Evolutionary conservation across 1,140 invertebrate species (phyloP), one percentile per base, ranked within the genome.

Genomic region (Notospermus geniculatus): DNA sequence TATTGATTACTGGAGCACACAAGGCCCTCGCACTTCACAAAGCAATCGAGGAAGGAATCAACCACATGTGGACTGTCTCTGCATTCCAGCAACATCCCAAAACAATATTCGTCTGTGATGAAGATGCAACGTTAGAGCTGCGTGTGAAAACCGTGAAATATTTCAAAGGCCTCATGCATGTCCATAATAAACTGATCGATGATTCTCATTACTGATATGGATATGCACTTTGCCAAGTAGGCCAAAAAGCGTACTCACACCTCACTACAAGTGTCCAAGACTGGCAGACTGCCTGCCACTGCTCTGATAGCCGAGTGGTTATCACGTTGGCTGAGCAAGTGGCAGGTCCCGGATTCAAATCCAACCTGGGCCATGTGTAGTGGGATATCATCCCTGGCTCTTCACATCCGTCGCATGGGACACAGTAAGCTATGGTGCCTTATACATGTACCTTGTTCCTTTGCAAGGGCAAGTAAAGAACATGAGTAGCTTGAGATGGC

Each of bases 61-160:
- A 94, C 84, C 97, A 99, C 83, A 99, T 99, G 97, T 99, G 97
- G 95, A 99, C 97, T 0, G 95, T 98, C 25, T 97, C 94, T 23
- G 95, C 95, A 29, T 98, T 99, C 83, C 97, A 99, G 82, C 92
- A 76, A 53, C 80, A 82, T 66, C 69, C 73, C 1, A 41, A 57
- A 0, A 70, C 77, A 4, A 85, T 98, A 22, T 95, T 98, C 83
- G 84, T 99, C 53, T 98, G 95, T 78, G 96, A 99, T 81, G 96
- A 99, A 83, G 93, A 96, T 82, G 95, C 97, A 43, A 99, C 97
- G 7, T 80, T 95, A 58, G 97, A 99, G 83, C 84, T 99, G 61
- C 87, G 91, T 72, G 95, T 99, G 22, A 97, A 98, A 84, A 99
- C 97, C 65, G 96, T 99, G 32, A 98, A 98, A 85, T 99, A 98